Evolutionary conservation across 2,113 vertebrate genomes (phyloP).

Genomic region (Prinia subflava): DNA sequence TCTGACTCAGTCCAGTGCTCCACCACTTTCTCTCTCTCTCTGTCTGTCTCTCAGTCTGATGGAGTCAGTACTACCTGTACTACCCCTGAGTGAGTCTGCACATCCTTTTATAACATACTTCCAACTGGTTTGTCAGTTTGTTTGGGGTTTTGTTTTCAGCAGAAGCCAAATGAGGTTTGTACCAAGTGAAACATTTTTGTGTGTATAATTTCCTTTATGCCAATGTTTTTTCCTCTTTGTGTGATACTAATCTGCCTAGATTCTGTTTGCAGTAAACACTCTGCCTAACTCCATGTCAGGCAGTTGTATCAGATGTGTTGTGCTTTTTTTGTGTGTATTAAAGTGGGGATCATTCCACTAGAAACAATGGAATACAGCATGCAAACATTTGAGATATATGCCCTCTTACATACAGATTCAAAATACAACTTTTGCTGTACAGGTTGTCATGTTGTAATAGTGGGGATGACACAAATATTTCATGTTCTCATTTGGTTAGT

Average conservation of each 20-base stretch:
- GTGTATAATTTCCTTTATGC: neutral
- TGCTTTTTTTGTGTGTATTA: neutral
- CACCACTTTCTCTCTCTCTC: neutral
- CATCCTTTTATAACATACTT: neutral
- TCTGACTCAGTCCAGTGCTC: neutral
- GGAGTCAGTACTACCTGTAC: neutral
- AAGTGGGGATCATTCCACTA: neutral
- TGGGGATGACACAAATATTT: neutral
- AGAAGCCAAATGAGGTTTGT: neutral
- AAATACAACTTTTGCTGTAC: neutral
- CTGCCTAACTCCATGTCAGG: neutral
- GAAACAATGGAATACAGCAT: neutral
- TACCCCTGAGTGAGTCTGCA: neutral
- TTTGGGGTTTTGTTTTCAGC: neutral
- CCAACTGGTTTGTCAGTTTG: neutral
- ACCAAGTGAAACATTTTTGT: neutral
- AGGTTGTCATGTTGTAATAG: neutral
- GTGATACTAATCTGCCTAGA: neutral
- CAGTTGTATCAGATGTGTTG: neutral
- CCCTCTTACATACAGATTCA: neutral
- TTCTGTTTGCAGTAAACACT: neutral
- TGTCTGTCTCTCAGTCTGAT: accelerated
- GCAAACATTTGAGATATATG: neutral
- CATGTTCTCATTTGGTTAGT: neutral
- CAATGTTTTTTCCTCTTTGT: neutral